Base-by-base conservation (phyloP, 2,113 vertebrate genomes). In the Oophaga pumilio region DNA sequence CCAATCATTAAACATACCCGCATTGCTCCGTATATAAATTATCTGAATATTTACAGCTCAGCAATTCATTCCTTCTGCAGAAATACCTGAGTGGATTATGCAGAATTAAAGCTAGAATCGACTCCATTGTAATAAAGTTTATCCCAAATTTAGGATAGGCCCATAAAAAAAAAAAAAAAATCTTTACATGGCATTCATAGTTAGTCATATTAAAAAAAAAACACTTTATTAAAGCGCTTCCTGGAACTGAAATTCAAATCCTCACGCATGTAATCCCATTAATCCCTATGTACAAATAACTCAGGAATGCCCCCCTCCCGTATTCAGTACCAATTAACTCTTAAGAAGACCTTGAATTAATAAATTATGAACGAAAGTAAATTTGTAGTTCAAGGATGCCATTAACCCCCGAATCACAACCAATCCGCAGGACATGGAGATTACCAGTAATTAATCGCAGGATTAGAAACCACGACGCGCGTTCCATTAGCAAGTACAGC, bases 21-120 rank as follows among this genome's bases (percentile, higher is more conserved):
- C 4, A 6, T 13, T 22, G 60, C 5, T 62, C 60, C 8, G 60
- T 62, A 62, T 62, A 62, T 11, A 1, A 56, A 56, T 56, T 11
- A 56, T 7, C 13, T 14, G 8, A 22, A 64, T 64, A 76, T 50
- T 18, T 43, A 20, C 14, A 49, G 73, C 33, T 7, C 18, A 57
- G 5, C 24, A 17, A 57, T 22, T 80, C 56, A 74, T 49, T 59
- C 56, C 6, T 20, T 80, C 56, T 59, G 14, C 76, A 24, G n/a
- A 56, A 79, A 79, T 80, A 56, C 77, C 77, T 60, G 24, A 80
- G 56, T 59, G 77, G 77, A 80, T 80, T 80, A 80, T 11, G 2
- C 24, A 33, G 77, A 80, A 60, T 60, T 80, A 60, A 80, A 33
- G 1, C 76, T 17, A 57, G 76, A 78, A 78, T 57, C 12, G 13